These are phyloP conservation scores for Drosophila sp. DNA, from an alignment of 1,140 invertebrate species.

Conservation along the genomic window DNA sequence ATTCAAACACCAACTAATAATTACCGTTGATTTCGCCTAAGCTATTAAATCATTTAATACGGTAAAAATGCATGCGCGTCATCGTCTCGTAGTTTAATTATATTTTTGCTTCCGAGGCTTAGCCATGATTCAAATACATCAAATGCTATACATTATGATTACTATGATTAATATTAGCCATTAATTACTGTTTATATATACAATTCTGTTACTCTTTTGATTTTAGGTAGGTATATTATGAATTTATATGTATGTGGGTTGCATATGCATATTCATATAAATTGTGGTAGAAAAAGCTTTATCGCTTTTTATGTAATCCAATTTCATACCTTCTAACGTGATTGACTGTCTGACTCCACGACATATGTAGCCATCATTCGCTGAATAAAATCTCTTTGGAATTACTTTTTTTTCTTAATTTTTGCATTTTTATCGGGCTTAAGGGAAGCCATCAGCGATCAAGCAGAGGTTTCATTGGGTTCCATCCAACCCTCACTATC, in stretches of 20 bases:
- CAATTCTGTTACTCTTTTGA: conserved; percentile 66
- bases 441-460: conserved; percentile 79
- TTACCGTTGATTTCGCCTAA: conserved; percentile 5
- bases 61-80: conserved; percentile 3
- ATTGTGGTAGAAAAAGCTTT: conserved; percentile 69
- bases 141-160: conserved; percentile 33
- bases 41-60: conserved; percentile 9
- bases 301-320: conserved; percentile 73
- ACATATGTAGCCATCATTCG: conserved; percentile 16
- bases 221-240: conserved; percentile 42
- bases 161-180: conserved; percentile 30
- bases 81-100: conserved; percentile 11
- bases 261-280: conserved; percentile 42
- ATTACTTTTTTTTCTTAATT: conserved; percentile 82
- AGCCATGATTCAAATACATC: conserved; percentile 41
- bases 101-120: conserved; percentile 9
- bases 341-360: conserved; percentile 21
- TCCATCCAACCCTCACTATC: conserved; percentile 85
- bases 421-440: conserved; percentile 72
- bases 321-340: conserved; percentile 38
- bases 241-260: conserved; percentile 32
- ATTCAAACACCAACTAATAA: conserved; percentile 10
- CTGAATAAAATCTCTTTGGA: conserved; percentile 68
- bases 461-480: conserved; percentile 85
- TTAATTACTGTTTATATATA: conserved; percentile 61